Base-by-base conservation (phyloP, 2,113 vertebrate genomes). In the Acinonyx jubatus region DNA sequence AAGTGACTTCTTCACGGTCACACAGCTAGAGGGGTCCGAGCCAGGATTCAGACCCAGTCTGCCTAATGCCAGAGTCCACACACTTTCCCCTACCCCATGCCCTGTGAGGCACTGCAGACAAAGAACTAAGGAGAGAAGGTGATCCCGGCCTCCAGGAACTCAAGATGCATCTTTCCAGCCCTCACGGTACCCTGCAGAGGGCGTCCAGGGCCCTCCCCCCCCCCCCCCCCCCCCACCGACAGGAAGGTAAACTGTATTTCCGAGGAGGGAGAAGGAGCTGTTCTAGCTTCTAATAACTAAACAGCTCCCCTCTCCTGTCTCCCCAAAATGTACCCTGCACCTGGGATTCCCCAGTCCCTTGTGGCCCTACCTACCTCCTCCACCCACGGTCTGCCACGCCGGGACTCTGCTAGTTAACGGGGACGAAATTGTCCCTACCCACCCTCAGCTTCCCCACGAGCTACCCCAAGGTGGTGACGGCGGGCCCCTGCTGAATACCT, bases 171-270 rank as follows among this genome's bases (percentile, higher is more conserved):
- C 38, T 19, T 5, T 36, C 61, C 25, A 63, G 12, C 29, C 14
- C 48, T 57, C 7, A 0, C 9, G 7, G 21, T 5, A 16, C 27
- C 14, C 48, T 4, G 0, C 16, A 50, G 36, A 85, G 63, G 8
- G 8, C 0, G 1, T 19, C 52, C 23, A 0, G 21, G 45, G n/a
- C n/a, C n/a, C n/a, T n/a, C n/a, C n/a, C n/a, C n/a, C n/a, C n/a
- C n/a, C n/a, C n/a, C n/a, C n/a, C n/a, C 31, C 31, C 0, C 0
- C 29, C 36, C 25, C 31, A 6, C 66, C 0, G 13, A 50, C 0
- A 19, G 33, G 48, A 69, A 7, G 38, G 21, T 15, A 13, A 29
- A 3, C 6, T 7, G 12, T 36, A 27, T 61, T 69, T 89, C 81
- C 61, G 41, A 65, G 71, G 36, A 57, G 2, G 9, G 21, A 92